These are phyloP conservation scores for Athripsodes cinereus DNA, from an alignment of 2,888 invertebrate genomes.

Conservation along the genomic window DNA sequence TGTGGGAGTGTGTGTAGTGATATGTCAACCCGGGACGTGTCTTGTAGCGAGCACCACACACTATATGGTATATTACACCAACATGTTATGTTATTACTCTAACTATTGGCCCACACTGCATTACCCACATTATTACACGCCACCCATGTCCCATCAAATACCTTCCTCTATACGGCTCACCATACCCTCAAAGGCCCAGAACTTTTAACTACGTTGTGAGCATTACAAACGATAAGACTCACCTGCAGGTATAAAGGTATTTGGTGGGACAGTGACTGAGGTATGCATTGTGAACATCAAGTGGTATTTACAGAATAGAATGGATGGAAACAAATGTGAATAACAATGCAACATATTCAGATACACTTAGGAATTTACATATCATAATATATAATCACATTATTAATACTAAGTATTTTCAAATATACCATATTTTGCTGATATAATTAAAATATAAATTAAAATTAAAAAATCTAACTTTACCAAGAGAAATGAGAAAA, in stretches of 20 bases:
- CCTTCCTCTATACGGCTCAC: background rate
- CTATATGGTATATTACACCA: conserved; percentile 49
- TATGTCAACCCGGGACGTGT: conserved; percentile 92
- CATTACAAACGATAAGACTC: too few species aligned
- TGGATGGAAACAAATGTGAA: too few species aligned
- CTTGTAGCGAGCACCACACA: conserved; percentile 95
- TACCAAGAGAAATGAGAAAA: too few species aligned
- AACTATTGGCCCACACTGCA: background rate
- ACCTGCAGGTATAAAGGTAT: background rate
- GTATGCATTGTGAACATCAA: too few species aligned
- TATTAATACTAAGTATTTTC: background rate
- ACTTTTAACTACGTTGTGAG: too few species aligned
- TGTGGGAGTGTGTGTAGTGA: conserved; percentile 91
- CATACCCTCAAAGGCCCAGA: too few species aligned
- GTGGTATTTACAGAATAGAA: too few species aligned
- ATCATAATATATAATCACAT: background rate
- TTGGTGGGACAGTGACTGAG: background rate
- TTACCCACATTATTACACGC: background rate
- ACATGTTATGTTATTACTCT: background rate
- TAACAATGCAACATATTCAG: too few species aligned
- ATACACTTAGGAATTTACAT: too few species aligned
- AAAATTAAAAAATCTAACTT: too few species aligned
- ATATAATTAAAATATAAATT: too few species aligned
- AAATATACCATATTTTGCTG: too few species aligned
- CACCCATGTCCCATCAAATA: background rate